These are phyloP conservation scores for Strongylocentrotus purpuratus DNA, from an alignment of 35 echinoderm and acorn worm genomes.

Conservation along the genomic window DNA sequence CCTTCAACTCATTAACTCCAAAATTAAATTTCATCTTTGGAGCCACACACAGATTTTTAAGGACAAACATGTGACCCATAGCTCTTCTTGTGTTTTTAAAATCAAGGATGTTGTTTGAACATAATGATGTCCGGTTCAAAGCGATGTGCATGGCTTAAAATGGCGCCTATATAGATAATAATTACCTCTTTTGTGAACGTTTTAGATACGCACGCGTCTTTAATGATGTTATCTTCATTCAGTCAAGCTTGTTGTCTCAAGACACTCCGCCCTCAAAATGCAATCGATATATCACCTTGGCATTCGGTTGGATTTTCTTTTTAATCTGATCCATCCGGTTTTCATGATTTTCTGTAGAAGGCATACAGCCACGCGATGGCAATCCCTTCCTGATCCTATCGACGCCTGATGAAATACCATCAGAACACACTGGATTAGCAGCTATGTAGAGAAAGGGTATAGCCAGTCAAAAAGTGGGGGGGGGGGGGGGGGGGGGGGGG, in stretches of 20 bases:
- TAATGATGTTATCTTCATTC: not conserved
- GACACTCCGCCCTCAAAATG: not conserved
- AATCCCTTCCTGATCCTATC: not conserved
- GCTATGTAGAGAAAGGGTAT: not conserved
- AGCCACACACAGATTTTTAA: not conserved
- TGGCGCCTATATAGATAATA: no score
- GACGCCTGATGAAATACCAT: not conserved
- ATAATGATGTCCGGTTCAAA: no score
- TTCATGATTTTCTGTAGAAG: not conserved
- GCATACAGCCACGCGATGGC: not conserved
- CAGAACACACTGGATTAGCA: not conserved
- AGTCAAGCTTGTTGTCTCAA: not conserved
- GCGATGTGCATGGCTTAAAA: no score
- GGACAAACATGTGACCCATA: not conserved
- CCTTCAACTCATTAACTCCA: not conserved
- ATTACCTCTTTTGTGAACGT: no score
- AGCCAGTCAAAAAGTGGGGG: no score
- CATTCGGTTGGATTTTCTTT: not conserved
- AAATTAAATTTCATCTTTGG: not conserved
- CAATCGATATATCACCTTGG: not conserved
- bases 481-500: no score
- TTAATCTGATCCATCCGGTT: slow-evolving; percentile 1
- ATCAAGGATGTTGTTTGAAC: no score
- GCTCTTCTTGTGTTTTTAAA: no score
- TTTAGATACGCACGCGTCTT: no score